Evolutionary conservation across 1,140 invertebrate genomes (phyloP).

Genomic region (Leptinotarsa texana): DNA sequence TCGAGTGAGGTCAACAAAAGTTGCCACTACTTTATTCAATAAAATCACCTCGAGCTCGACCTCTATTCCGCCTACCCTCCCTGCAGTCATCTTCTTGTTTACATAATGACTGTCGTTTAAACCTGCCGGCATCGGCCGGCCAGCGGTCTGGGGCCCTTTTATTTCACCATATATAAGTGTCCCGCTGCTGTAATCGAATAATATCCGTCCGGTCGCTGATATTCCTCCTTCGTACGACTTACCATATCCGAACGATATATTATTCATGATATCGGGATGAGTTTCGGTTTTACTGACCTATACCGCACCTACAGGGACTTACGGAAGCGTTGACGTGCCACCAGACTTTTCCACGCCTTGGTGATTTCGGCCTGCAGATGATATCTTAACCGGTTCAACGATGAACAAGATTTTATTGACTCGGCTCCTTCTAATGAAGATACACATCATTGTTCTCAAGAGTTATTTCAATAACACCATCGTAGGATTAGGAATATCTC

Average conservation of each 20-base stretch:
- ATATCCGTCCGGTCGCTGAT: conserved; percentile 16
- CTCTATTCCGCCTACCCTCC: conserved; percentile 13
- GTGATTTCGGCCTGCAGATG: too few relatives aligned
- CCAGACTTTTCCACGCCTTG: too few relatives aligned
- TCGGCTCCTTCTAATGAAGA: too few relatives aligned
- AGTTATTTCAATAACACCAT: too few relatives aligned
- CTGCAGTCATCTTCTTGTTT: conserved; percentile 47
- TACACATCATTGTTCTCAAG: too few relatives aligned
- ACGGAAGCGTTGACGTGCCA: too few relatives aligned
- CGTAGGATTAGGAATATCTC: too few relatives aligned
- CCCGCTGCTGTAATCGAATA: conserved; percentile 18
- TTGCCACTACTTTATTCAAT: conserved; percentile 44
- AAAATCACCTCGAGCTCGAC: conserved; percentile 45
- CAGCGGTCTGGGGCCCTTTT: conserved; percentile 42
- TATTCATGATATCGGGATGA: conserved; percentile 14
- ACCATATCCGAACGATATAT: conserved; percentile 19
- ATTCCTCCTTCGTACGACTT: conserved; percentile 9
- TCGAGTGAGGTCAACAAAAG: conserved; percentile 16
- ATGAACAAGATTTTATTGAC: too few relatives aligned
- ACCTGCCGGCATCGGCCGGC: conserved; percentile 29
- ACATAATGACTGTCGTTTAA: conserved; percentile 52
- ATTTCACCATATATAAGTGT: conserved; percentile 27
- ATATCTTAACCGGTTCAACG: too few relatives aligned
- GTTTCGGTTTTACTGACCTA: conserved; percentile 14
- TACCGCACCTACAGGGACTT: conserved; percentile 2